phyloP scores from a whole-genome alignment of 2,888 invertebrate genomes.

The Drosophila kuntzei region DNA sequence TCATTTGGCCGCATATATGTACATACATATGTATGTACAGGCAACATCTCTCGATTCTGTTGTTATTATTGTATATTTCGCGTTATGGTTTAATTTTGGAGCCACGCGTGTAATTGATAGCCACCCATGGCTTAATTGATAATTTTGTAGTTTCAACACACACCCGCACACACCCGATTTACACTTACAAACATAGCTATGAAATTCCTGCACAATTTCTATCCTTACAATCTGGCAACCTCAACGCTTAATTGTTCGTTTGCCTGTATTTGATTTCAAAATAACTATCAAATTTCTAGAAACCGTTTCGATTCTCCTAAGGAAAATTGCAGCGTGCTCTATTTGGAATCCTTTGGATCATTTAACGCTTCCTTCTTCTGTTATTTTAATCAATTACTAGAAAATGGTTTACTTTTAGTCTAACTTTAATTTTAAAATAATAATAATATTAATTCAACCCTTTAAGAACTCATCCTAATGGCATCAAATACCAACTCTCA shows the following conservation, averaged over 20 bases:
- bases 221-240: slow-evolving; percentile 25
- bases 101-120: slow-evolving; percentile 77
- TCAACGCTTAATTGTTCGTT: slow-evolving; percentile 36
- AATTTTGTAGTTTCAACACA: slow-evolving; percentile 68
- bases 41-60: slow-evolving; percentile 51
- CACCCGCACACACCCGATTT: slow-evolving; percentile 9
- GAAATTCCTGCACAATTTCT: slow-evolving; percentile 19
- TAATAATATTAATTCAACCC: slow-evolving; percentile 1
- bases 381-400: background rate
- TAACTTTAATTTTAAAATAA: too few species aligned
- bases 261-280: slow-evolving; percentile 30
- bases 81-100: slow-evolving; percentile 75
- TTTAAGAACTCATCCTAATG: background rate
- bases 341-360: background rate
- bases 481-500: background rate
- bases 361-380: background rate
- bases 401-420: too few species aligned
- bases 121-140: slow-evolving; percentile 73
- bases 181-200: background rate
- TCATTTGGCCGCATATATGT: slow-evolving; percentile 72
- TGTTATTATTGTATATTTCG: slow-evolving; percentile 53
- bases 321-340: background rate
- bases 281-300: slow-evolving; percentile 22
- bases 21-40: too few species aligned
- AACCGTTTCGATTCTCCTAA: background rate